Base-by-base conservation (phyloP, 2,797 vertebrate genomes). In the Staurois parvus region DNA sequence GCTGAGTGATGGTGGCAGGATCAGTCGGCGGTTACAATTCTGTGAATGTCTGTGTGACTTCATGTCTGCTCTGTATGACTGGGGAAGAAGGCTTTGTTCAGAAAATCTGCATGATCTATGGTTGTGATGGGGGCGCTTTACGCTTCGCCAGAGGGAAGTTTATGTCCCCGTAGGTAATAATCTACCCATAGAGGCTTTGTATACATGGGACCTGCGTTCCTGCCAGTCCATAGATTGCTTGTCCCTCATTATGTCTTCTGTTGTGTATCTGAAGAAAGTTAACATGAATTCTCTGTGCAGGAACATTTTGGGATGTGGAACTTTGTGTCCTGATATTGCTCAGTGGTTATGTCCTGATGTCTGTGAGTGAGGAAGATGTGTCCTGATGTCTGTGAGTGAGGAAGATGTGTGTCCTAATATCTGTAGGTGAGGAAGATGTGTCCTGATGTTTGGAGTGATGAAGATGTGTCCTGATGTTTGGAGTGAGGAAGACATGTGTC, bases 1-100 rank as follows among this genome's bases (percentile, higher is more conserved):
- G 26, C 52, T 34, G 79, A 72, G 72, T 48, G 37, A 74, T 45
- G 26, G 21, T 28, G 40, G 59, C 21, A 59, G 19, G 1, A 67
- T 79, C 56, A 52, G 68, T 15, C 40, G 26, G 26, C 62, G 56
- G 70, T 69, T 80, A 79, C 56, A 15, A 85, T 85, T 79, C 84
- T 48, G 40, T 52, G 42, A 40, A 48, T 85, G 84, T 85, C 78
- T 59, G 52, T 34, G 70, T 85, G 78, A 85, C 77, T 74, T 81
- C 78, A 85, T 85, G 70, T 74, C 78, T 85, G 72, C 64, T 52
- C 64, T 40, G 52, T 29, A 59, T 68, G 76, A 79, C 67, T 67
- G 74, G n/a, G 59, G 17, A 59, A 69, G 11, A 84, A 45, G 83
- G 7, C 15, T 72, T 6, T 75, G 15, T 45, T 70, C 3, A 45